These are phyloP conservation scores for Channa striata DNA, from an alignment of 2,797 vertebrate genomes.

Conservation along the genomic window DNA sequence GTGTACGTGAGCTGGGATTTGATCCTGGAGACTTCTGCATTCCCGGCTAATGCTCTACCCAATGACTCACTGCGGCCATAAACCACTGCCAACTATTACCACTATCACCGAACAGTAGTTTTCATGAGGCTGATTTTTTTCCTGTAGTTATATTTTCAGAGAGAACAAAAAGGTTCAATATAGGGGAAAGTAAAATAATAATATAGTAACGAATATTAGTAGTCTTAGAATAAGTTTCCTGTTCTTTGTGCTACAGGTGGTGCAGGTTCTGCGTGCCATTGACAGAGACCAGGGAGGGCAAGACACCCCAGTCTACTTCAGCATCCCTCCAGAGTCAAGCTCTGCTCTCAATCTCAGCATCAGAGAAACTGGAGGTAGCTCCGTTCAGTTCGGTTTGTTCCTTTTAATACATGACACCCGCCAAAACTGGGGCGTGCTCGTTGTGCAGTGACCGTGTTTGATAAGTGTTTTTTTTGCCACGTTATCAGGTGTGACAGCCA, in stretches of 20 bases:
- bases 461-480: conserved; percentile 30
- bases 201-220: background rate
- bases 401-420: conserved; percentile 10
- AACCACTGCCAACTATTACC: too few species aligned
- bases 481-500: conserved; percentile 88
- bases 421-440: conserved; percentile 8
- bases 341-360: conserved; percentile 87
- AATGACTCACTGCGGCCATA: too few species aligned
- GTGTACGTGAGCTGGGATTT: too few species aligned
- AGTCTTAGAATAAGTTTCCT: background rate
- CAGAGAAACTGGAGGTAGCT: conserved; percentile 85
- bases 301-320: conserved; percentile 85
- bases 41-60: too few species aligned
- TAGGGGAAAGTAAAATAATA: background rate
- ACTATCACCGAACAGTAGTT: too few species aligned
- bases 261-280: conserved; percentile 87
- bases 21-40: too few species aligned
- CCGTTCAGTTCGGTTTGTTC: background rate
- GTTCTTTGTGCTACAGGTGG: conserved; percentile 78
- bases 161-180: background rate
- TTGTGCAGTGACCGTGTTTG: conserved; percentile 31
- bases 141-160: background rate
- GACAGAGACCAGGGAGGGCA: conserved; percentile 87
- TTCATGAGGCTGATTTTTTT: too few species aligned
- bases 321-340: conserved; percentile 82